phyloP scores from a whole-genome alignment of 2,797 vertebrate genomes.

The Euthynnus affinis region DNA sequence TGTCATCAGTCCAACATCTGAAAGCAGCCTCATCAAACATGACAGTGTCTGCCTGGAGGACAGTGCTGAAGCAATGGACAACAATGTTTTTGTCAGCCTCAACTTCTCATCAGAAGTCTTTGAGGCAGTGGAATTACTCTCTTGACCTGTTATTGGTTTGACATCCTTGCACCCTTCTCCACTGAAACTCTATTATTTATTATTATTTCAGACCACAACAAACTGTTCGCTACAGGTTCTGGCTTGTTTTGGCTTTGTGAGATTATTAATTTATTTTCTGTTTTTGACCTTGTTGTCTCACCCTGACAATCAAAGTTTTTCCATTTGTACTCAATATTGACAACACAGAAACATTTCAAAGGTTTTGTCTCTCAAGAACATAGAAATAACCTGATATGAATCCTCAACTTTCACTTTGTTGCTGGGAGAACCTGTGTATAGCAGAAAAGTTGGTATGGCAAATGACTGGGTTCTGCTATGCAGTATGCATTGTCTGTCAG shows the following conservation, averaged over 20 bases:
- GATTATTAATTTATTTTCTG: not conserved
- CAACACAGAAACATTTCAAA: not conserved
- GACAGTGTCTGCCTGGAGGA: conserved; percentile 65
- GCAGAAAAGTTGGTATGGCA: conserved; percentile 2
- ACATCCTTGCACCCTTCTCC: not conserved
- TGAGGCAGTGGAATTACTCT: conserved; percentile 85
- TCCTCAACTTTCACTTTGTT: conserved; percentile 5
- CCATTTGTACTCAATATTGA: not conserved
- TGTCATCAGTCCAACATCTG: conserved; percentile 88
- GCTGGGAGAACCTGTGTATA: not conserved
- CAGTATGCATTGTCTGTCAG: conserved; percentile 25
- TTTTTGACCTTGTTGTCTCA: not conserved
- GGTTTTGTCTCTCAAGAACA: not conserved
- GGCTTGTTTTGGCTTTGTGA: not conserved
- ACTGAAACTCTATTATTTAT: conserved; percentile 2
- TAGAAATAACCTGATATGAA: not conserved
- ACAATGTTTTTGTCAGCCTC: conserved; percentile 72
- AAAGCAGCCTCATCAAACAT: conserved; percentile 79
- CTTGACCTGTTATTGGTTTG: conserved; percentile 44
- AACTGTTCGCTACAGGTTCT: not conserved
- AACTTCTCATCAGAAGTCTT: conserved; percentile 86
- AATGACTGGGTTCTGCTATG: conserved; percentile 32
- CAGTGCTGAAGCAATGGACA: conserved; percentile 58
- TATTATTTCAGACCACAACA: not conserved
- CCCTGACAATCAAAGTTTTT: conserved; percentile 7